phyloP scores from a whole-genome alignment of 2,888 invertebrate species.

The Pseudanteris insignis region DNA sequence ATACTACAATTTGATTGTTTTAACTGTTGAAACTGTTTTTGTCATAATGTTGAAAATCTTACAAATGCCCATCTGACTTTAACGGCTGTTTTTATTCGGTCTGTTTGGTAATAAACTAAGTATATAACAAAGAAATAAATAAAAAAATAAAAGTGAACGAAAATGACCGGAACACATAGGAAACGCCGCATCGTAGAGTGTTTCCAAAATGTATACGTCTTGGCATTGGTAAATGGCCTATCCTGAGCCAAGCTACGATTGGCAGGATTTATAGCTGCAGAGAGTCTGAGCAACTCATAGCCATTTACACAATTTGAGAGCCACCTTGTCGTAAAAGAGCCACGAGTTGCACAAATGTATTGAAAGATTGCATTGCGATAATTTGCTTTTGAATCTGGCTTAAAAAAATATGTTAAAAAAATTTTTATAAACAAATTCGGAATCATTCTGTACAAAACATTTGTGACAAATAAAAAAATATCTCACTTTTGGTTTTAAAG shows the following conservation, averaged over 20 bases:
- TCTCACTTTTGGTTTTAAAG: no score
- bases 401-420: no score
- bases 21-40: no score
- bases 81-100: no score
- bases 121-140: constrained; percentile 4
- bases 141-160: no score
- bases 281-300: constrained; percentile 13
- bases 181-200: constrained; percentile 1
- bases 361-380: constrained; percentile 26
- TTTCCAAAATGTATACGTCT: constrained; percentile 11
- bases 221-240: constrained; percentile 10
- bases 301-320: constrained; percentile 20
- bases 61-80: no score
- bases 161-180: not conserved
- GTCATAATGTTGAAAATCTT: no score
- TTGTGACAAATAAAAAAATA: no score
- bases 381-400: constrained; percentile 17
- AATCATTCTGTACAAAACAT: no score
- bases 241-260: constrained; percentile 17
- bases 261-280: constrained; percentile 17
- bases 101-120: not conserved
- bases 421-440: no score
- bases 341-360: constrained; percentile 26
- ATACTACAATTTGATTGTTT: no score
- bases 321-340: constrained; percentile 21